Evolutionary conservation across 1,140 invertebrate species (phyloP), one percentile per base, ranked within the genome.

Genomic region (Phortica variegata): DNA sequence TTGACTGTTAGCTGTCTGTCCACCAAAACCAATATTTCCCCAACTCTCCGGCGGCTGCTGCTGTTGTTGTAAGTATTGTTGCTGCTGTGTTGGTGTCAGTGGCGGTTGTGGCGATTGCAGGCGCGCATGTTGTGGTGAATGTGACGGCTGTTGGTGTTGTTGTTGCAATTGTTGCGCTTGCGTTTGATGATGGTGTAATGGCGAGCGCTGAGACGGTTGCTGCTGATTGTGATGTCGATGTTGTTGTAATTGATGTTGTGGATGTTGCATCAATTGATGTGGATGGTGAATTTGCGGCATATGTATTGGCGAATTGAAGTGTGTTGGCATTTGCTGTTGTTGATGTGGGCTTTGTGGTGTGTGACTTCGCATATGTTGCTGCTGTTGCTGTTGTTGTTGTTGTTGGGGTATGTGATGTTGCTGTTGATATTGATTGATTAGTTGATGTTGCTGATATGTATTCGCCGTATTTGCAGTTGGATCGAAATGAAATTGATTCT

Each of bases 401-500:
- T 49, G 54, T 21, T 38, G 46, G 16, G 46, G 52, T 12, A 29
- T 43, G 8, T 39, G 55, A 5, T 16, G 58, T 26, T 53, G 69
- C 29, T 70, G 70, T 31, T 73, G 70, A 44, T 71, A 72, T 17
- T 71, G 68, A 44, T 56, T 72, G 7, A 72, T 46, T 41, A 71
- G 33, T 43, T 68, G 68, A 48, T 72, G 68, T 26, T 71, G 68
- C 48, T 65, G 68, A 58, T 73, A 73, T 29, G 58, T 43, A 21
- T 33, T 56, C 4, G 62, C 52, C 20, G 51, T 47, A 34, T 54
- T 59, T 16, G 54, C 47, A 36, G 61, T 44, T 16, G 51, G 49
- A 45, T 74, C 71, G 34, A 74, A 74, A 49, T 74, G 66, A 43
- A 71, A 74, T 32, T 70, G 70, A n/a, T 47, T 44, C 34, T 75